Conservation (phyloP, 2,797 vertebrate species). For the Miichthys miiuy region DNA sequence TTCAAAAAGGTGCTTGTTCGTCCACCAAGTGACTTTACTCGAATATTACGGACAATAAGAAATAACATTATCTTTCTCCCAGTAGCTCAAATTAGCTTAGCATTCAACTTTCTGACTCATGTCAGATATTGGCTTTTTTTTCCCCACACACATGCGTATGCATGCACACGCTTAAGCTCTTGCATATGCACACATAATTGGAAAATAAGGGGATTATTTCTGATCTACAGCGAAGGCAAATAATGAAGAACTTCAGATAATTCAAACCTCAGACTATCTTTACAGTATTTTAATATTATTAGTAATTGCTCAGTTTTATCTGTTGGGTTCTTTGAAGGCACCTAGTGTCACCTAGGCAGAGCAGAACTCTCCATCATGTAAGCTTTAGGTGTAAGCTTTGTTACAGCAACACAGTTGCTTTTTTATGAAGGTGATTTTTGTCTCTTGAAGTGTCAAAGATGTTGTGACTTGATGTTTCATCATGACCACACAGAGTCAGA, state of each 20-base stretch:
- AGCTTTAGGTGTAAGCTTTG: constrained; percentile 47
- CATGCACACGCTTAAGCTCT: constrained; percentile 80
- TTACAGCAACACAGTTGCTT: constrained; percentile 63
- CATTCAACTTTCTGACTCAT: constrained; percentile 67
- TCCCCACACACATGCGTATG: constrained; percentile 74
- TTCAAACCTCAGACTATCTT: constrained; percentile 68
- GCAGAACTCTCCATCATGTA: constrained; percentile 58
- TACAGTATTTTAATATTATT: constrained; percentile 66
- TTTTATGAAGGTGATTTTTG: constrained; percentile 49
- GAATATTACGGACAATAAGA: constrained; percentile 58
- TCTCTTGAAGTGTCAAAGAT: constrained; percentile 63
- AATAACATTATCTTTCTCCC: constrained; percentile 66
- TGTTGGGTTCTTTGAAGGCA: constrained; percentile 80
- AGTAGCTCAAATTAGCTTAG: constrained; percentile 69
- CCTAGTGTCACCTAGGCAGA: constrained; percentile 80
- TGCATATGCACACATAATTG: constrained; percentile 77
- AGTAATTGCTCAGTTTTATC: constrained; percentile 71
- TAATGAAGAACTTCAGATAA: constrained; percentile 65
- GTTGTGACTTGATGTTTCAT: constrained; percentile 63
- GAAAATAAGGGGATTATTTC: constrained; percentile 67
- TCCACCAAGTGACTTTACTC: constrained; percentile 53
- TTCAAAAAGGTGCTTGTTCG: constrained; percentile 69
- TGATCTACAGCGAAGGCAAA: constrained; percentile 80
- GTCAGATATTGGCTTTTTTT: constrained; percentile 75
- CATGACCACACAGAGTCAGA: constrained; percentile 62